Base-by-base conservation (phyloP, 2,888 invertebrate species). In the Melieria picta region DNA sequence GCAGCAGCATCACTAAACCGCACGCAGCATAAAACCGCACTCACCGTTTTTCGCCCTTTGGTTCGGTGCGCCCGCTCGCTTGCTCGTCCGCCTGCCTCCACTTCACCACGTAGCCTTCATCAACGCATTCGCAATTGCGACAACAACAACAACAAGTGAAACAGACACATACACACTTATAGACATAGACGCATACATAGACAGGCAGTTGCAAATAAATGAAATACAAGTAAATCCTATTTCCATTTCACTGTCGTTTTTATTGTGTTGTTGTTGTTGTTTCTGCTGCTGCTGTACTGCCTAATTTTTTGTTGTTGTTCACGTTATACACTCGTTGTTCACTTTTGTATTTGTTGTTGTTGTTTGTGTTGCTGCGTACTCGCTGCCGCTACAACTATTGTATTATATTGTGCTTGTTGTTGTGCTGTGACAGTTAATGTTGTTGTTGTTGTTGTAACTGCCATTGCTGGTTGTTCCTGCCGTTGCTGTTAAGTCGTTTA, bases 221-320 rank as follows among this genome's bases (percentile, higher is more conserved):
- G 77, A 80, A 80, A 81, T 80, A 81, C 80, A 81, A 80, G 81
- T 81, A 80, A 80, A 71, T 79, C 80, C 80, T 78, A 80, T 81
- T 80, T 80, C 80, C 81, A 80, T 80, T 78, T 78, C 76, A 81
- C 57, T 57, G 57, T 6, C 9, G 7, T 42, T 65, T 11, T 52
- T 42, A 52, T n/a, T 16, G 42, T 30, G 30, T 30, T 30, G 30
- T 30, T 30, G 30, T 30, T 30, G 30, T 30, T 30, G 30, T 30
- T 30, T 30, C 30, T 30, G 30, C 30, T 30, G 30, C 30, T 30
- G 30, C 30, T 30, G 30, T 30, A 30, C 30, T 30, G 30, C 30
- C 30, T 30, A 30, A 30, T 30, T 1, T 30, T 30, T 30, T 30
- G 30, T 30, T 30, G 30, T 30, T 30, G 30, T 30, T 30, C 30